Conservation (phyloP, 2,797 vertebrate genomes). For the Pipistrellus nathusii region DNA sequence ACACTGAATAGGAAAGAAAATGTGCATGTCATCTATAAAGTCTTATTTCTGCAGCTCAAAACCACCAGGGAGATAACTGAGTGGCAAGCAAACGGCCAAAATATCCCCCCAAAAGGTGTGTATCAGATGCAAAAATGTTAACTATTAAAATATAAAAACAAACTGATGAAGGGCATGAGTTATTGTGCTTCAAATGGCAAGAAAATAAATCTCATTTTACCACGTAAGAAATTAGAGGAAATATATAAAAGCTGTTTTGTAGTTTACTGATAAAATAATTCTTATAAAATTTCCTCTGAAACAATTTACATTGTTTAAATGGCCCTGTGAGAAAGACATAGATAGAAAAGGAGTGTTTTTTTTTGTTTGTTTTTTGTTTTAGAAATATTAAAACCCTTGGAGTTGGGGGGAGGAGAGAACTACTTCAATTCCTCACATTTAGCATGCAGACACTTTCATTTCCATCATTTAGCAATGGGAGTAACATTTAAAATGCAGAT, state of each 20-base stretch:
- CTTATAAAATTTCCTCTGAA: constrained; percentile 11
- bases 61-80: background rate
- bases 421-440: background rate
- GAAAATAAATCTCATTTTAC: constrained; percentile 34
- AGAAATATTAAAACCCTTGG: constrained; percentile 23
- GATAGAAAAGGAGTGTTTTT: background rate
- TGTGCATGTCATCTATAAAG: background rate
- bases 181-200: background rate
- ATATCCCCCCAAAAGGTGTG: background rate
- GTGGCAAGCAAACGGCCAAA: background rate
- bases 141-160: constrained; percentile 27
- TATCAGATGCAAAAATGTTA: background rate
- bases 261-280: constrained; percentile 13
- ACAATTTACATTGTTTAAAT: constrained; percentile 36
- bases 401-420: background rate
- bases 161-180: background rate
- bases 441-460: background rate
- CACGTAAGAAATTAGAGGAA: constrained; percentile 33
- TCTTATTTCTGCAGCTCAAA: constrained; percentile 48
- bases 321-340: background rate
- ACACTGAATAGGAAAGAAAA: constrained; percentile 8
- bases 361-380: constrained; percentile 10
- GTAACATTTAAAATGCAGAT: constrained; percentile 25
- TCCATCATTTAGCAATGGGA: constrained; percentile 51
- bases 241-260: background rate